Base-by-base conservation (phyloP, 2,797 vertebrate genomes). In the Pelodytes ibericus region DNA sequence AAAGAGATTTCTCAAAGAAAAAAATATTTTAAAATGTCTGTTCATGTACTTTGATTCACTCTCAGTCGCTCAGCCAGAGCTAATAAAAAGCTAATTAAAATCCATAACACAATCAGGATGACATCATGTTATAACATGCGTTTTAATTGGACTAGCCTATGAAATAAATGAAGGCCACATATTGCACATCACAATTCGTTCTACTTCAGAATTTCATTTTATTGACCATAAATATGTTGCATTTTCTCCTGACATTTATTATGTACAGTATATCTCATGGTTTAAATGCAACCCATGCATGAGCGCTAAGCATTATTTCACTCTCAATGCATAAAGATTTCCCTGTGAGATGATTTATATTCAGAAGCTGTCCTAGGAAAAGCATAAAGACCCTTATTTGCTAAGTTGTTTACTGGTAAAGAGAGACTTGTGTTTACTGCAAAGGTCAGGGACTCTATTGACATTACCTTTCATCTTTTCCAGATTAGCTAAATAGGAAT, bases 381-480 rank as follows among this genome's bases (percentile, higher is more conserved):
- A 73, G 71, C 64, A 49, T 57, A 79, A 79, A 69, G 60, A 63
- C 64, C 71, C 77, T 71, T 72, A 60, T 82, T 88, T 87, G 64
- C 62, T 10, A 81, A 75, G 56, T 72, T 89, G 73, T 85, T 87
- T 82, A 74, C 68, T 44, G 53, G 60, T 86, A 81, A 84, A 77
- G 76, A 74, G 68, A 83, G n/a, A 79, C 49, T 82, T 83, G 77
- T 85, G 66, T 85, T 85, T 82, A 81, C 56, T 53, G 11, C 75
- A 87, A 85, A 88, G 81, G 80, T 88, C 83, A 81, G 74, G 81
- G 74, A 80, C 64, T 85, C 10, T 67, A 64, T 78, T 30, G 25
- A 81, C 71, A 84, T 39, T 49, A 44, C 31, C 2, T 16, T 74
- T 49, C 64, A 72, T 4, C 82, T 77, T 80, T 81, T 66, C 61